Base-by-base conservation (phyloP, 2,113 vertebrate genomes). In the Proterorhinus semilunaris region DNA sequence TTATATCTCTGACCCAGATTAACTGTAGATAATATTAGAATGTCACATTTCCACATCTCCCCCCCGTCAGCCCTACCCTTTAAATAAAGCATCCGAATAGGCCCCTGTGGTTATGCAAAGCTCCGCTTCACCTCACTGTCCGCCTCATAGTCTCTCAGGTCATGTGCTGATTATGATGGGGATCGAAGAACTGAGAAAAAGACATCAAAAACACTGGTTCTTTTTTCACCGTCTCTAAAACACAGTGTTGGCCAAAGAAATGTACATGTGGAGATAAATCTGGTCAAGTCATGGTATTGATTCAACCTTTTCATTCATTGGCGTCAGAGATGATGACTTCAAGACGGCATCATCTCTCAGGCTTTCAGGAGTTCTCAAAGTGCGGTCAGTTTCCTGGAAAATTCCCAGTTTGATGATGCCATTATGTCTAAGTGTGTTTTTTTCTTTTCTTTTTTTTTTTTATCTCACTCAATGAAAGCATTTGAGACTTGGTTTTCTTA, bases 91-190 rank as follows among this genome's bases (percentile, higher is more conserved):
- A 64, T 6, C 48, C 44, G 27, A 36, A 13, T 42, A n/a, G 44
- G 8, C 61, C 54, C 63, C 15, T 48, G 48, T 21, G 8, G 51
- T 61, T 44, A 43, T 0, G 9, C 49, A n/a, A 16, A 10, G 12
- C 53, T 21, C 8, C 7, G 21, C 52, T 27, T 67, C 65, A 12
- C 43, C 10, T 36, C 55, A 65, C 61, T 55, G 57, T 5, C 46
- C 15, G 55, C 64, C 75, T 48, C 59, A 47, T 76, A 76, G 61
- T 75, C 83, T 79, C 36, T 27, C 68, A 84, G 73, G 81, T 85
- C 77, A 59, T 84, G 83, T 87, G 82, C 82, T 84, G 85, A 83
- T 86, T 84, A 75, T 9, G 69, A 71, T 62, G 55, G 50, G 12
- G 13, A 52, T 6, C 15, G 6, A 52, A 15, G n/a, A 6, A n/a